Conservation (phyloP, 2,797 vertebrate species). For the Acanthurus leucopareius region DNA sequence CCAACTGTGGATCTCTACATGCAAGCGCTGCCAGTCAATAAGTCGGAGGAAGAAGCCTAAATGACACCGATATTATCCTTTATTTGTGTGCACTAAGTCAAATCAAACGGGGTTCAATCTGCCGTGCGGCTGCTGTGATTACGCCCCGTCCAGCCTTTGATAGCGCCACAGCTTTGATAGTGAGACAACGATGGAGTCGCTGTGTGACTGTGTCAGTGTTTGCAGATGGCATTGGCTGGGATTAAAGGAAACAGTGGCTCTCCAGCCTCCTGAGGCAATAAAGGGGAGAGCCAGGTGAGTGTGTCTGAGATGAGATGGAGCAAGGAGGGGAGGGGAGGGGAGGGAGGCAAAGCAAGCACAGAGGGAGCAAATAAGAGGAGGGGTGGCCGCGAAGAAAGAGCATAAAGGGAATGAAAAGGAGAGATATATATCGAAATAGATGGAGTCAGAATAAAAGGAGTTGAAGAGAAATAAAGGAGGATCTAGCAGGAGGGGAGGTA, state of each 20-base stretch:
- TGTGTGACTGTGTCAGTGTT: constrained; percentile 75
- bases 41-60: constrained; percentile 80
- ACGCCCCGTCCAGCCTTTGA: constrained; percentile 80
- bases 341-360: constrained; percentile 58
- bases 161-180: constrained; percentile 80
- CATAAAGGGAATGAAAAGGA: constrained; percentile 70
- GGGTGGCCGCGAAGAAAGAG: constrained; percentile 61
- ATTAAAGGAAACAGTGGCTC: constrained; percentile 84
- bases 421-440: constrained; percentile 76
- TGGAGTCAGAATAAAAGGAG: constrained; percentile 73
- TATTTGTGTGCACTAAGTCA: constrained; percentile 82
- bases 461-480: constrained; percentile 65
- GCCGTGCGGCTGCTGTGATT: constrained; percentile 77
- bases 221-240: constrained; percentile 83
- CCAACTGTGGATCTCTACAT: constrained; percentile 74
- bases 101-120: constrained; percentile 82
- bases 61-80: constrained; percentile 83
- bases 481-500: constrained; percentile 54
- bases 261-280: constrained; percentile 83
- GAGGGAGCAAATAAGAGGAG: constrained; percentile 78
- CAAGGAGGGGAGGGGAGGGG: constrained; percentile 60
- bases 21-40: constrained; percentile 75
- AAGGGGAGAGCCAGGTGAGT: constrained; percentile 92
- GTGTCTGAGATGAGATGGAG: constrained; percentile 89
- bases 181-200: constrained; percentile 75